Evolutionary conservation across 2,888 invertebrate genomes (phyloP).

Genomic region (Junonia oenone): DNA sequence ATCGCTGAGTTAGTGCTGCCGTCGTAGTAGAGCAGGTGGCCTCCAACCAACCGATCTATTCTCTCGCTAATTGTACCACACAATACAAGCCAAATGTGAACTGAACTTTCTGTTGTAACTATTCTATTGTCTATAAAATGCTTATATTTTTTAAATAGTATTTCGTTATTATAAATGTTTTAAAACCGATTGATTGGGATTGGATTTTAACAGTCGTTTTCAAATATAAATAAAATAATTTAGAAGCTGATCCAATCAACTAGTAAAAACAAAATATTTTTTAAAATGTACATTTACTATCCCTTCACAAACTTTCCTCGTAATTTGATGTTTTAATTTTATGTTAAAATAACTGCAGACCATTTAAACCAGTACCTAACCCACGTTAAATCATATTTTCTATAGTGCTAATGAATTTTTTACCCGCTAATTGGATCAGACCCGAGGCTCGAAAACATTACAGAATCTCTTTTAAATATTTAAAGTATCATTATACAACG

Average conservation of each 20-base stretch:
- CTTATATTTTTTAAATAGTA: neutral
- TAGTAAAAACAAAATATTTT: neutral
- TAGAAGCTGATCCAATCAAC: too few species aligned
- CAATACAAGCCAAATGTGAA: constrained; percentile 5
- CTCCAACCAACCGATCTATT: constrained; percentile 23
- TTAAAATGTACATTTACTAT: neutral
- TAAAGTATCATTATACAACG: neutral
- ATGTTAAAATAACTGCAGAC: neutral
- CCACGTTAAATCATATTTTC: neutral
- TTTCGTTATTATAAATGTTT: too few species aligned
- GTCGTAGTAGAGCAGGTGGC: constrained; percentile 28
- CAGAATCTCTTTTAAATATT: neutral
- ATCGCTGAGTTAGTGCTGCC: constrained; percentile 32
- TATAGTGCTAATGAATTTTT: neutral
- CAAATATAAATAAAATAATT: too few species aligned
- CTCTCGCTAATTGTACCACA: constrained; percentile 28
- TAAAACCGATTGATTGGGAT: too few species aligned
- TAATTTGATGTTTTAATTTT: neutral
- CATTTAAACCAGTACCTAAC: neutral
- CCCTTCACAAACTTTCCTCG: neutral
- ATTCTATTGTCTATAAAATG: neutral
- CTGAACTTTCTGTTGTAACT: neutral
- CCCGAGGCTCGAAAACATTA: neutral
- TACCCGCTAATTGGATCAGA: constrained; percentile 2
- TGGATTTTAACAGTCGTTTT: too few species aligned